These are phyloP conservation scores for Hermetia illucens DNA, from an alignment of 1,140 invertebrate genomes.

Conservation along the genomic window DNA sequence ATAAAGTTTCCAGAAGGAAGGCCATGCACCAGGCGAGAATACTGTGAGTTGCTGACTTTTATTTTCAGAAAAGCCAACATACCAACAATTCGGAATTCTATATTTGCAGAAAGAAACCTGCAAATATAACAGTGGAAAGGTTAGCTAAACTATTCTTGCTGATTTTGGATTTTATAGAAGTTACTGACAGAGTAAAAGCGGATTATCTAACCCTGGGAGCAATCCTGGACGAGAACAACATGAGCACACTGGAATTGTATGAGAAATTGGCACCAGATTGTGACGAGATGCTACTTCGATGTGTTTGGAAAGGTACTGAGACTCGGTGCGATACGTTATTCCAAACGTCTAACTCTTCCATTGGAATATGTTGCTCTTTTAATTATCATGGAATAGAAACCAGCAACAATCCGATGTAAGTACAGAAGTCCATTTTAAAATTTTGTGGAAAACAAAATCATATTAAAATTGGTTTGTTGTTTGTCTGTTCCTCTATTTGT, in stretches of 20 bases:
- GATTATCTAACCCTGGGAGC: too few relatives aligned
- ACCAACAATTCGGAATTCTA: too few relatives aligned
- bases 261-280: constrained; percentile 35
- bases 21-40: constrained; percentile 25
- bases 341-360: constrained; percentile 34
- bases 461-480: too few relatives aligned
- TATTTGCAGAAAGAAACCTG: not conserved
- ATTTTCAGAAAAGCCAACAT: too few relatives aligned
- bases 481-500: too few relatives aligned
- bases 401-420: too few relatives aligned
- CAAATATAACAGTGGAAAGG: not conserved
- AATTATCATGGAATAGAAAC: constrained; percentile 43
- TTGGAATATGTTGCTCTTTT: constrained; percentile 48
- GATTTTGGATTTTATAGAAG: constrained; percentile 1
- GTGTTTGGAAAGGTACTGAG: constrained; percentile 47
- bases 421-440: too few relatives aligned
- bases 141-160: constrained; percentile 4
- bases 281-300: constrained; percentile 36
- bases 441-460: too few relatives aligned
- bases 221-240: constrained; percentile 29
- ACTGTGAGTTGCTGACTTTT: constrained; percentile 20
- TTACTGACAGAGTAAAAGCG: too few relatives aligned
- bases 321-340: constrained; percentile 43
- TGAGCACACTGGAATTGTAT: constrained; percentile 20
- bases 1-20: constrained; percentile 32